Evolutionary conservation across 2,797 vertebrate genomes (phyloP).

Genomic region (Trachurus trachurus): DNA sequence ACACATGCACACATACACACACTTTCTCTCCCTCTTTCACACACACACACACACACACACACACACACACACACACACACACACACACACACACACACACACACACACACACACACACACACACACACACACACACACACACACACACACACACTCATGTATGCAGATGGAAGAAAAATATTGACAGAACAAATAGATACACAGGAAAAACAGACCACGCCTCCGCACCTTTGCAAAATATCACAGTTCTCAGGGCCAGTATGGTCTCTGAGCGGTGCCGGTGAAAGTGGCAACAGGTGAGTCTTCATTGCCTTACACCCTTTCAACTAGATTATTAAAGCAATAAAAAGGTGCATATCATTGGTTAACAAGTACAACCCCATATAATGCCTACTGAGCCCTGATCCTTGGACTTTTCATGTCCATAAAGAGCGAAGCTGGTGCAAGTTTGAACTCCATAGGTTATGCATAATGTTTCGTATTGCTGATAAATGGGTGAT

Average conservation of each 20-base stretch:
- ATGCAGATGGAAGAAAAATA: neutral
- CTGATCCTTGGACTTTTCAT: neutral
- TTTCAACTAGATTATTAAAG: neutral
- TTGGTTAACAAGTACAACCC: neutral
- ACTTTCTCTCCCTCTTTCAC: neutral
- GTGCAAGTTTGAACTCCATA: neutral
- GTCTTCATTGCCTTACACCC: neutral
- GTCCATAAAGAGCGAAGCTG: neutral
- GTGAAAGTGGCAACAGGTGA: neutral
- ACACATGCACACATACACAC: conserved; percentile 4
- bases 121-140: neutral
- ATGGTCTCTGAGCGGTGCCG: neutral
- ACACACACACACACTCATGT: neutral
- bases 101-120: conserved; percentile 2
- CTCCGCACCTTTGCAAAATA: neutral
- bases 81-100: conserved; percentile 1
- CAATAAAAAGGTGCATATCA: neutral
- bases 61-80: no score
- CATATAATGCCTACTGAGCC: neutral
- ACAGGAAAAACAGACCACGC: neutral
- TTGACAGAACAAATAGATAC: neutral
- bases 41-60: no score
- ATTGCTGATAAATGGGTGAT: neutral
- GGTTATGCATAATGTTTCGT: no score
- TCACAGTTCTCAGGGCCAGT: no score